phyloP scores from a whole-genome alignment of 2,113 vertebrate species.

The Irena cyanogastra region DNA sequence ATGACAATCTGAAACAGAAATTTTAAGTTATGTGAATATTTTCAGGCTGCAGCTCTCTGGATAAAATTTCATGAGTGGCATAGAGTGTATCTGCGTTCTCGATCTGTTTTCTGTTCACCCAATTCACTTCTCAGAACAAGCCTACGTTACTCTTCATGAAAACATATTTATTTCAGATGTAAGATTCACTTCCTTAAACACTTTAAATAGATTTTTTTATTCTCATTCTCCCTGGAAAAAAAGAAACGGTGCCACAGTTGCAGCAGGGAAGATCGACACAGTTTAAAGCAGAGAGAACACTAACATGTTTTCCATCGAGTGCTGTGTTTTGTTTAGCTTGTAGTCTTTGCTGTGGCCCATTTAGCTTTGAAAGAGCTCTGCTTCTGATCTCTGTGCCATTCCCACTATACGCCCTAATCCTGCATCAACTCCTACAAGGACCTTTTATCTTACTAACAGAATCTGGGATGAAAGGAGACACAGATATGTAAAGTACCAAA shows the following conservation, averaged over 20 bases:
- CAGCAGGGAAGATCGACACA: neutral
- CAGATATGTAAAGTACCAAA: neutral
- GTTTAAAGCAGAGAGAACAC: neutral
- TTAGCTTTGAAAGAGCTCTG: neutral
- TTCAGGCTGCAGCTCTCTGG: neutral
- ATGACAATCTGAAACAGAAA: neutral
- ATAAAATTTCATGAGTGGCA: neutral
- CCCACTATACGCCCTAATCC: neutral
- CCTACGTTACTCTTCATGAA: neutral
- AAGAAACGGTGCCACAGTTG: neutral
- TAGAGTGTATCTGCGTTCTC: neutral
- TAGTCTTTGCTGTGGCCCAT: neutral
- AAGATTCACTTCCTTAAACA: neutral
- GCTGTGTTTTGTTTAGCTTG: neutral
- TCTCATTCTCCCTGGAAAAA: neutral
- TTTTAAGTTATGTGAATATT: neutral
- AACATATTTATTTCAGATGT: neutral
- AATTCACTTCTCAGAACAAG: neutral
- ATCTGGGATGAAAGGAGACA: neutral
- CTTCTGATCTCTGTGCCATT: neutral
- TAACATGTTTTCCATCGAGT: neutral
- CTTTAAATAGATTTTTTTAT: neutral
- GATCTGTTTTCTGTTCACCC: neutral
- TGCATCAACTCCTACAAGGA: neutral
- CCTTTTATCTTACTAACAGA: constrained; percentile 16